Base-by-base conservation (phyloP, 2,113 vertebrate genomes). In the Micromys minutus region DNA sequence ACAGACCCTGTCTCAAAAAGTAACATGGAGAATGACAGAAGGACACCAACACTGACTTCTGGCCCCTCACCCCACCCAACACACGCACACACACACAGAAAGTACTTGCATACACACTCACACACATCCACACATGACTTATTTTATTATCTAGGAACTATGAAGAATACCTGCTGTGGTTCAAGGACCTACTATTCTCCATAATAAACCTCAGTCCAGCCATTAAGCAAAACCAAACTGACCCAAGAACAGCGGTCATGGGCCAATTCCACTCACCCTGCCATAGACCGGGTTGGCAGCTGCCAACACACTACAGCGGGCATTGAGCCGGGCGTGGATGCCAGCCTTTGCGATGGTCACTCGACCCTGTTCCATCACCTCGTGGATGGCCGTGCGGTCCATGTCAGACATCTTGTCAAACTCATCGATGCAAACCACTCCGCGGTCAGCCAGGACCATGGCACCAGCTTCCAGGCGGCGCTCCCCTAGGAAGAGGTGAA, bases 371-470 rank as follows among this genome's bases (percentile, higher is more conserved):
- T 99, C 99, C 99, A 99, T 99, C 97, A 99, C 99, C 97, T 99
- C 99, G 0, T 99, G 99, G 98, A 99, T 99, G 95, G 99, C 99
- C 0, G 99, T 99, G 86, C 99, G 99, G 97, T 99, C 99, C 77
- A 99, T 99, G 97, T 99, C 99, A 0, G 99, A 99, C 99, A 99
- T 99, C 98, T 99, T 99, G 97, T 99, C 99, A 0, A 99, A 99
- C 96, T 99, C 99, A 1, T 99, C 99, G 0, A 99, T 99, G 97
- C 99, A 99, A 12, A 99, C 99, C 63, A 99, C 99, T 0, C 99
- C 99, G 4, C 99, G 98, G 98, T 99, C 99, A 0, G 98, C 99
- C 98, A 99, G 93, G 74, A 99, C 99, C 99, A 99, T 99, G 97
- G 99, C 99, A 0, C 99, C 99, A 0, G 99, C 99, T 95, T 99